Evolutionary conservation across 2,888 invertebrate species (phyloP).

Genomic region (Pristionchus fissidentatus): DNA sequence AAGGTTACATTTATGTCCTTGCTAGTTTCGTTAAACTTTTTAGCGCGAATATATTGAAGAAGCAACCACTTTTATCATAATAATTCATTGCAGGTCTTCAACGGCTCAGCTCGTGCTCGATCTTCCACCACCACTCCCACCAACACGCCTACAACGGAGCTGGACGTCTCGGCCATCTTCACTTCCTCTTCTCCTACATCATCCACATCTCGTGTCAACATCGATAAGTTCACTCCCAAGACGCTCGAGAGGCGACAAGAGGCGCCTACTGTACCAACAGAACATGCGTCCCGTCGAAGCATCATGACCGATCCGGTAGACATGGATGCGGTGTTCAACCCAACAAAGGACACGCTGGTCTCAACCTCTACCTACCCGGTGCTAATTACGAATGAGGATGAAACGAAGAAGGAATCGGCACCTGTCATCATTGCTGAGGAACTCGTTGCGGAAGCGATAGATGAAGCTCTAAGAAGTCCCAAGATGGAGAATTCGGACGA

Average conservation of each 20-base stretch:
- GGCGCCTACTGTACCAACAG: neutral
- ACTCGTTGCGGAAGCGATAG: neutral
- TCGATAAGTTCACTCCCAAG: neutral
- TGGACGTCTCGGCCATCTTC: conserved; percentile 5
- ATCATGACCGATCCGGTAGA: neutral
- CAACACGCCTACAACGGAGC: neutral
- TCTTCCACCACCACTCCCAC: neutral
- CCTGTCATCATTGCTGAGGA: neutral
- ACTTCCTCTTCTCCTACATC: neutral
- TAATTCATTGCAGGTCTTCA: neutral
- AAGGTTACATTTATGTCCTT: too few species aligned
- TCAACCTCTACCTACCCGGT: neutral
- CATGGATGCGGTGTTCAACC: conserved; percentile 24
- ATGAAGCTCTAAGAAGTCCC: too few species aligned
- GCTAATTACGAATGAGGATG: too few species aligned
- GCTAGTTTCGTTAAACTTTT: too few species aligned
- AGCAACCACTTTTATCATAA: neutral
- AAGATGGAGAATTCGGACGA: neutral
- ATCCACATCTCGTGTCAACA: neutral
- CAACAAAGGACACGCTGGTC: neutral
- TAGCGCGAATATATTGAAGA: too few species aligned
- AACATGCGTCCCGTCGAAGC: neutral
- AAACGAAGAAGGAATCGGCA: neutral
- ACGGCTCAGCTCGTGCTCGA: neutral
- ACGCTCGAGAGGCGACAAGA: conserved; percentile 15